Base-by-base conservation (phyloP, 1,140 invertebrate species). In the Lasaia peninsularis region DNA sequence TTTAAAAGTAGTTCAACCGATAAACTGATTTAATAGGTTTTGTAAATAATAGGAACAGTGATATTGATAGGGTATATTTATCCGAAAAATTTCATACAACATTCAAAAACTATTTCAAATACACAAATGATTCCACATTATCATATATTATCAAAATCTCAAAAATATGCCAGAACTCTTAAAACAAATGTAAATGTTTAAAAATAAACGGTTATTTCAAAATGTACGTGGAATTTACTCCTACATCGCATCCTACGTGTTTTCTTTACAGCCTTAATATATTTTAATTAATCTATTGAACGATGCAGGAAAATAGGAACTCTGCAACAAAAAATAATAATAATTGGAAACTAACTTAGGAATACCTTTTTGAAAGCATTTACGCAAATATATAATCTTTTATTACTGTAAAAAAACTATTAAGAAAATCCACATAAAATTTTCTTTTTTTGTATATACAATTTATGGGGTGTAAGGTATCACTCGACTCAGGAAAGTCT, bases 61-160 rank as follows among this genome's bases (percentile, higher is more conserved):
- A 28, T 54, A 12, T 54, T 33, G 32, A 28, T 14, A 50, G 44
- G n/a, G 35, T 60, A 32, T 63, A 52, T 51, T 80, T 80, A 79
- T 84, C 69, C 78, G 72, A 83, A 80, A 81, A 81, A 83, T 79
- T 84, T 86, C 35, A 78, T 79, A 86, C 72, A 84, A 71, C 75
- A 75, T 75, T 77, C 70, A 78, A 82, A 86, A 84, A 80, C 71
- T 72, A 75, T 78, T 77, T 70, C 44, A 80, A 86, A 76, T 76
- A 78, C 75, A 78, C 71, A 61, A 72, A 79, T 83, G 67, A 87
- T 79, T 79, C 34, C 74, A 81, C 77, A 82, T 78, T 80, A 81
- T 75, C 79, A 83, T 80, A 85, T 82, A 53, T 49, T 49, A 63
- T 62, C 57, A 62, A 80, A 73, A 71, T 80, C 76, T 78, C 78